A percentile compares a stretch with the other conserved stretches of the same genome.
Evolutionary conservation across 2,797 vertebrate genomes (phyloP).

Genomic region (Xyrichtys novacula): DNA sequence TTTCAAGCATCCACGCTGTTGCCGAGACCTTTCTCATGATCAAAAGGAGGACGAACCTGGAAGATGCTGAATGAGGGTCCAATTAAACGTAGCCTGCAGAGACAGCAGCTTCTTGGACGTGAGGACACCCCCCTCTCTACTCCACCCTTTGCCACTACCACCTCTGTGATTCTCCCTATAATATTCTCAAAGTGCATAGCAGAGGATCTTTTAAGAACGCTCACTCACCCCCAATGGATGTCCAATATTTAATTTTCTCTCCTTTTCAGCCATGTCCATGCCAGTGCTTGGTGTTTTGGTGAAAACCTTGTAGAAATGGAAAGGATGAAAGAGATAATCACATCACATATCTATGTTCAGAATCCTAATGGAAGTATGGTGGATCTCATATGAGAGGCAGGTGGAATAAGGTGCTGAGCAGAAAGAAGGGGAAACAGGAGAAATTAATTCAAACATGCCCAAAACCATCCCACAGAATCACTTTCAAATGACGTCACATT

Average conservation of each 20-base stretch:
- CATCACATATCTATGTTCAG: conserved; percentile 29
- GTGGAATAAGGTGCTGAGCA: background rate
- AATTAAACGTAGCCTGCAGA: conserved; percentile 86
- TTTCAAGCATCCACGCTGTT: conserved; percentile 74
- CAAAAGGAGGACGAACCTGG: conserved; percentile 83
- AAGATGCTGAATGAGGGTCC: conserved; percentile 82
- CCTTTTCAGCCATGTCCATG: conserved; percentile 55
- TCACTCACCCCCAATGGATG: conserved; percentile 64
- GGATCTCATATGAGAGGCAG: conserved; percentile 7
- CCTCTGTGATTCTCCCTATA: conserved; percentile 65
- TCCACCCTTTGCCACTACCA: conserved; percentile 45
- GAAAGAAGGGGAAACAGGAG: background rate
- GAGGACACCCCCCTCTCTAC: conserved; percentile 38
- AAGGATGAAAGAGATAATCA: conserved; percentile 17
- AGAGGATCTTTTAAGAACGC: conserved; percentile 65
- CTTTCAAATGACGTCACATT: conserved; percentile 40
- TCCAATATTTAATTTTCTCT: conserved; percentile 79
- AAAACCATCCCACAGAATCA: conserved; percentile 30
- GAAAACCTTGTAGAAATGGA: conserved; percentile 50
- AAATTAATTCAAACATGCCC: conserved; percentile 33
- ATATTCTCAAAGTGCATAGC: conserved; percentile 80
- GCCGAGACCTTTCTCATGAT: conserved; percentile 80
- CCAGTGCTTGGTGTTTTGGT: conserved; percentile 45
- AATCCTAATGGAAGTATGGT: conserved; percentile 25
- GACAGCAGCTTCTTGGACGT: conserved; percentile 74